phyloP scores from a whole-genome alignment of 2,113 vertebrate genomes.

The Heterotilapia buettikoferi region DNA sequence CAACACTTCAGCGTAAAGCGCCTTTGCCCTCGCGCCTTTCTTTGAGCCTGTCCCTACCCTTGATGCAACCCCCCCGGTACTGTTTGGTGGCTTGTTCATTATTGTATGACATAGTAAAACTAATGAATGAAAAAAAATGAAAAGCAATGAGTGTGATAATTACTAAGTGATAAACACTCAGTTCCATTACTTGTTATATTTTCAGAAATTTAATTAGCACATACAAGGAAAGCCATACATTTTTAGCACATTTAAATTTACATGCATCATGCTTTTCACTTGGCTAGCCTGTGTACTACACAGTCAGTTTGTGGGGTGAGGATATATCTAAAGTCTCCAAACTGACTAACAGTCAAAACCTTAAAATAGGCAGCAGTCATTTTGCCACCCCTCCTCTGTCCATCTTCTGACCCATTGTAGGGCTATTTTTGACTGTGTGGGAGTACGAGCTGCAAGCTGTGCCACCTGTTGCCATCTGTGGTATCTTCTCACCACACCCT shows the following conservation, averaged over 20 bases:
- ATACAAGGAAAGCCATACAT: neutral
- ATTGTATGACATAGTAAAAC: neutral
- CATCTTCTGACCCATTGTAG: constrained; percentile 66
- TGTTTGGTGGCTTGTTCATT: neutral
- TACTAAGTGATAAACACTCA: neutral
- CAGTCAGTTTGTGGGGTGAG: neutral
- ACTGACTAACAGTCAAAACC: constrained; percentile 33
- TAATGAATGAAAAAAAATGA: neutral
- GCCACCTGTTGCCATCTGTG: constrained; percentile 68
- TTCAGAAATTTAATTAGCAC: neutral
- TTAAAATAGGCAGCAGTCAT: constrained; percentile 60
- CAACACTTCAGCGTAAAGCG: constrained; percentile 38
- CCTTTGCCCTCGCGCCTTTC: neutral
- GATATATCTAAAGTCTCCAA: constrained; percentile 13
- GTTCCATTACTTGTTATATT: neutral
- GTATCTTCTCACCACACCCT: constrained; percentile 25
- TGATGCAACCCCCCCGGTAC: neutral
- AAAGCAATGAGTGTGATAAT: neutral
- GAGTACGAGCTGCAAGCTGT: constrained; percentile 27
- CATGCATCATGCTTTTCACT: neutral
- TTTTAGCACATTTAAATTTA: neutral
- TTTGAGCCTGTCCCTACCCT: neutral
- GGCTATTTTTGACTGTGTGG: constrained; percentile 63
- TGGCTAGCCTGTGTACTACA: neutral
- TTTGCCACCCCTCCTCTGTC: constrained; percentile 39